Conservation (phyloP, 2,113 vertebrate genomes). For the Poeciliopsis turrubarensis region DNA sequence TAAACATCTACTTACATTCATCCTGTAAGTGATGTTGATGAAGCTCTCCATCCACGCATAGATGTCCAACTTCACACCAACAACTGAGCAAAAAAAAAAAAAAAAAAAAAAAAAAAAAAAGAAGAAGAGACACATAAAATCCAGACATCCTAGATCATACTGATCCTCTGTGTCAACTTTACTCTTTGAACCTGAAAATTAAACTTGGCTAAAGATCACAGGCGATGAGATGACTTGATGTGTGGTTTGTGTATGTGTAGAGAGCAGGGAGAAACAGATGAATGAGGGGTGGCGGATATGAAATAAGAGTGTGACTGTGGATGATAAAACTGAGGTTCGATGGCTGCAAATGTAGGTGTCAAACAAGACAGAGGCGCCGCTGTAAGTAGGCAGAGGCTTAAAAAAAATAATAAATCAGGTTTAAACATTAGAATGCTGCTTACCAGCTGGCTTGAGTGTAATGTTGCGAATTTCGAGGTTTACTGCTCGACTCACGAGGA, state of each 20-base stretch:
- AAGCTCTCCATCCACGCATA: constrained; percentile 89
- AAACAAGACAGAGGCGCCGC: constrained; percentile 16
- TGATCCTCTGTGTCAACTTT: constrained; percentile 68
- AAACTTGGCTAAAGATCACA: constrained; percentile 72
- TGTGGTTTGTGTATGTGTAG: constrained; percentile 58
- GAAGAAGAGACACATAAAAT: constrained; percentile 20
- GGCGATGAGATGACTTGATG: constrained; percentile 54
- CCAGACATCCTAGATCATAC: constrained; percentile 66
- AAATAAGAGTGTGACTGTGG: constrained; percentile 37
- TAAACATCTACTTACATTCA: constrained; percentile 82
- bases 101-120: constrained; percentile 20
- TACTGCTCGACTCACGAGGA: constrained; percentile 94
- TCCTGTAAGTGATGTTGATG: constrained; percentile 86
- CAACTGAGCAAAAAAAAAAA: constrained; percentile 83
- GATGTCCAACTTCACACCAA: constrained; percentile 91
- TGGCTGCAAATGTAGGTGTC: constrained; percentile 3
- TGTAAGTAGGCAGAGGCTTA: constrained; percentile 6
- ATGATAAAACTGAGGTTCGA: neutral
- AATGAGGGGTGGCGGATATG: constrained; percentile 28
- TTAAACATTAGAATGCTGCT: constrained; percentile 31
- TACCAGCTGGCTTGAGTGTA: constrained; percentile 92
- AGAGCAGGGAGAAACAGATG: constrained; percentile 35
- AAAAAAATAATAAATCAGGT: neutral
- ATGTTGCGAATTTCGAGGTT: constrained; percentile 84
- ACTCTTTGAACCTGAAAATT: constrained; percentile 59